Percentiles rank a stretch among this genome's conserved stretches.
phyloP scores from a whole-genome alignment of 2,888 invertebrate species.

The Mythimna loreyi region DNA sequence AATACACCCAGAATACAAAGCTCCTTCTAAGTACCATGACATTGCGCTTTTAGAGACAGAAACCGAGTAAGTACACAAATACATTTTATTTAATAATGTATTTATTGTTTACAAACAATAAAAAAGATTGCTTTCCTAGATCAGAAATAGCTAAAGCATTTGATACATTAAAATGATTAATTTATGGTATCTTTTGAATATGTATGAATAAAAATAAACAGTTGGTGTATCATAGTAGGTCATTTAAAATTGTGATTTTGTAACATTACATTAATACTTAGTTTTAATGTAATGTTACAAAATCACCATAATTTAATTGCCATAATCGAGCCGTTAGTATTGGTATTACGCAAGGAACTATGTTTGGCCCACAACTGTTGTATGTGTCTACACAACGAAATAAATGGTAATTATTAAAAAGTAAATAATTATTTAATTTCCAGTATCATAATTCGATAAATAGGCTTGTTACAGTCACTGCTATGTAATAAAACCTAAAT shows the following conservation, averaged over 20 bases:
- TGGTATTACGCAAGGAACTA: neutral
- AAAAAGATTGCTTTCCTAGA: neutral
- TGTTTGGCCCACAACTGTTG: neutral
- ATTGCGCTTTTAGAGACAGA: slow-evolving; percentile 73
- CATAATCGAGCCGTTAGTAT: neutral
- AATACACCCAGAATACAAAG: slow-evolving; percentile 68
- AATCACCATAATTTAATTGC: no score
- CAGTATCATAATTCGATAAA: no score
- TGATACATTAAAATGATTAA: neutral
- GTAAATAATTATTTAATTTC: no score
- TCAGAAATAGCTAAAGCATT: neutral
- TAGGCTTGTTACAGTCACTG: neutral
- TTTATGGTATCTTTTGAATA: neutral
- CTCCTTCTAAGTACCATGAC: slow-evolving; percentile 73
- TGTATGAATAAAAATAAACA: neutral
- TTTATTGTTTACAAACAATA: neutral
- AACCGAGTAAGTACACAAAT: slow-evolving; percentile 51
- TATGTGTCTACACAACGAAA: no score
- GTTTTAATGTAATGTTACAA: no score
- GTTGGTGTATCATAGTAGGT: neutral
- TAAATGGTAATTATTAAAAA: no score
- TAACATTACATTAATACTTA: neutral
- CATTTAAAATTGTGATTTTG: no score
- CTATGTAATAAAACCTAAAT: neutral
- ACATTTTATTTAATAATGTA: neutral